phyloP scores from a whole-genome alignment of 2,797 vertebrate species.

The Pteropus rufus region DNA sequence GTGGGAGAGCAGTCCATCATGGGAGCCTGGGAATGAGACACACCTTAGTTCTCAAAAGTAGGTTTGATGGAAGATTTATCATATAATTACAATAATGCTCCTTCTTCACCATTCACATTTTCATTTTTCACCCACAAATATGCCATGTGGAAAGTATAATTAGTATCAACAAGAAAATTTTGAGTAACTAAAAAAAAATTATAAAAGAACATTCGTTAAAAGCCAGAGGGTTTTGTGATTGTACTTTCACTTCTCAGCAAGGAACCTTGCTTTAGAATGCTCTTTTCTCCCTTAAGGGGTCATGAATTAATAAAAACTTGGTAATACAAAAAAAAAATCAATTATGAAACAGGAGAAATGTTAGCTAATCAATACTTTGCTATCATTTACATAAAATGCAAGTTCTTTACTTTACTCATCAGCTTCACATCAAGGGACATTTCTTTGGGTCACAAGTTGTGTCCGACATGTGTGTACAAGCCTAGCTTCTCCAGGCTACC shows the following conservation, averaged over 20 bases:
- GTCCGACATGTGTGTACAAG: accelerated
- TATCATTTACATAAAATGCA: not conserved
- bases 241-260: not conserved
- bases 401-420: not conserved
- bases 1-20: accelerated
- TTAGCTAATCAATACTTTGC: not conserved
- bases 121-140: not conserved
- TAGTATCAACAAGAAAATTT: not conserved
- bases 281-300: not conserved
- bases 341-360: not conserved
- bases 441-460: not conserved
- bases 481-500: not conserved
- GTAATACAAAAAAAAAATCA: conserved; percentile 14
- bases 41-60: not conserved
- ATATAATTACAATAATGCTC: not conserved
- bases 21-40: not conserved
- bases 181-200: not conserved
- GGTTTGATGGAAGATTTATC: not conserved
- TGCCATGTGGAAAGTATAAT: not conserved
- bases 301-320: conserved; percentile 35
- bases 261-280: not conserved
- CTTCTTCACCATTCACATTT: not conserved
- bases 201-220: not conserved
- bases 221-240: not conserved
- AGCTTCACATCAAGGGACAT: not conserved